Evolutionary conservation across 2,888 invertebrate species (phyloP).

Genomic region (Clistopyga incitator): DNA sequence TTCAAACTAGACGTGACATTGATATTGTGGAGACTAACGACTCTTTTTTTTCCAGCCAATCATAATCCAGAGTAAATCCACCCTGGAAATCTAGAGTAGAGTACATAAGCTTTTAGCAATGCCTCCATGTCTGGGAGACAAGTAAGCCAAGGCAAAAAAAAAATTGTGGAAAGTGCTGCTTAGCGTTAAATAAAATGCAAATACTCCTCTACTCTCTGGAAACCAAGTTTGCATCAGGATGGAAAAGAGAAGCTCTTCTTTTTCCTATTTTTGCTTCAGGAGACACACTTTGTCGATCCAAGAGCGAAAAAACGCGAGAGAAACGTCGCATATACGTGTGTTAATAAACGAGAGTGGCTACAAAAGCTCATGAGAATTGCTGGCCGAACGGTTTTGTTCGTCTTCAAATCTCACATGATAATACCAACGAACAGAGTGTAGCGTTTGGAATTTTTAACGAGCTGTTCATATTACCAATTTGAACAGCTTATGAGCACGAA

Average conservation of each 20-base stretch:
- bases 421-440: neutral
- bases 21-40: neutral
- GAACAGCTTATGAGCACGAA: slow-evolving; percentile 22
- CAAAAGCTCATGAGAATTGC: neutral
- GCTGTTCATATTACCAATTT: slow-evolving; percentile 35
- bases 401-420: slow-evolving; percentile 3
- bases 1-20: neutral
- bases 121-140: neutral
- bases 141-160: neutral
- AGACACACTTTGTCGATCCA: neutral
- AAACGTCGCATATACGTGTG: neutral
- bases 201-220: slow-evolving; percentile 53
- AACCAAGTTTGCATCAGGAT: slow-evolving; percentile 65
- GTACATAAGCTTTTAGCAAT: neutral
- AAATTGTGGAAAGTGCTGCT: slow-evolving; percentile 8
- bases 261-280: neutral
- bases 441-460: slow-evolving; percentile 49
- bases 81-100: neutral
- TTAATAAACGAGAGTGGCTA: neutral
- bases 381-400: neutral
- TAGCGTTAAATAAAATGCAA: slow-evolving; percentile 64
- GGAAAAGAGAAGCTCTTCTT: slow-evolving; percentile 13
- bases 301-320: neutral
- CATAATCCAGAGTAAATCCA: slow-evolving; percentile 5
- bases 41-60: neutral